phyloP scores from a whole-genome alignment of 2,113 vertebrate species.

The Bucco capensis region DNA sequence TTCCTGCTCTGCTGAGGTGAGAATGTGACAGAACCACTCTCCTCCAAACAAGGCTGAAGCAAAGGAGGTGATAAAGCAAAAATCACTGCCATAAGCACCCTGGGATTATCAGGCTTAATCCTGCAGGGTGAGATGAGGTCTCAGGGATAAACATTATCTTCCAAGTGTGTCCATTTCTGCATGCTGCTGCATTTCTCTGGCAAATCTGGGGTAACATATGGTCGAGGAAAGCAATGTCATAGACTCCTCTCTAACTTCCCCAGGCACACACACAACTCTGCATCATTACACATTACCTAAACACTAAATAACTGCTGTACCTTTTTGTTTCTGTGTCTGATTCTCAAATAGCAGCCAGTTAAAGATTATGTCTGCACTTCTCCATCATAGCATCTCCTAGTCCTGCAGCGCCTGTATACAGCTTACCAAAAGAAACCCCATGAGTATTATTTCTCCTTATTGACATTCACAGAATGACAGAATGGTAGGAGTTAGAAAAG shows the following conservation, averaged over 20 bases:
- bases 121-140: not conserved
- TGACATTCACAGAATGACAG: not conserved
- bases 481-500: not conserved
- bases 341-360: not conserved
- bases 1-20: not conserved
- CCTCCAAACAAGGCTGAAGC: not conserved
- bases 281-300: not conserved
- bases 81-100: not conserved
- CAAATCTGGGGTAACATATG: not conserved
- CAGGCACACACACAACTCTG: not conserved
- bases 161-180: not conserved
- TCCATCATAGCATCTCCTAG: not conserved
- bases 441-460: not conserved
- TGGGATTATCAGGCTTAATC: not conserved
- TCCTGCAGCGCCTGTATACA: accelerated
- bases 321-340: not conserved
- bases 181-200: not conserved
- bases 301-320: not conserved
- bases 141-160: not conserved
- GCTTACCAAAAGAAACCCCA: not conserved
- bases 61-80: constrained; percentile 14
- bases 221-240: not conserved
- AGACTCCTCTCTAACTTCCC: not conserved
- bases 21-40: not conserved
- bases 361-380: not conserved